Evolutionary conservation across 2,888 invertebrate species (phyloP).

Genomic region (Hecatera dysodea): DNA sequence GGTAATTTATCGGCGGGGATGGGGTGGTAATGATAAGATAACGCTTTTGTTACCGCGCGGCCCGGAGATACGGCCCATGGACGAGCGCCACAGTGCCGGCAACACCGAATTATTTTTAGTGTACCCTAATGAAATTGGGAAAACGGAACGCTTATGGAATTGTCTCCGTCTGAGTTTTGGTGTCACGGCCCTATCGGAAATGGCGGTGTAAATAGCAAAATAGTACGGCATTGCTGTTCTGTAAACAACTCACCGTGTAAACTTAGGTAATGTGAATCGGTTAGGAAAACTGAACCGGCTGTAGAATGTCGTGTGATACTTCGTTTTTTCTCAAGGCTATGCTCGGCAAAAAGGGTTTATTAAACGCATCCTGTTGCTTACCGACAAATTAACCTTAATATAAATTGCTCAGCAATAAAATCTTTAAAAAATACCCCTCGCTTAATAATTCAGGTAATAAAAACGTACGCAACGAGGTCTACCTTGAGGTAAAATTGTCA

Average conservation of each 20-base stretch:
- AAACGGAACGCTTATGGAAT: conserved; percentile 61
- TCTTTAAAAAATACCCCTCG: conserved; percentile 19
- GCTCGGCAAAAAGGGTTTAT: not conserved
- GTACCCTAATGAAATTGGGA: conserved; percentile 62
- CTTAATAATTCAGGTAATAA: conserved; percentile 29
- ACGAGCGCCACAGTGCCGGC: conserved; percentile 62
- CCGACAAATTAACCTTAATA: conserved; percentile 34
- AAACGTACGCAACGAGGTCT: conserved; percentile 44
- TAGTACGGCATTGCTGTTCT: no score
- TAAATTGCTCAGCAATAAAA: conserved; percentile 34
- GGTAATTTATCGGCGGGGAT: conserved; percentile 87
- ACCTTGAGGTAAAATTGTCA: conserved; percentile 56
- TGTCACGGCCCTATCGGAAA: conserved; percentile 37
- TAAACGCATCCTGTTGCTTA: not conserved
- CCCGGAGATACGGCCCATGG: conserved; percentile 84
- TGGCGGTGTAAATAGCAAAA: not conserved
- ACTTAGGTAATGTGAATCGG: no score
- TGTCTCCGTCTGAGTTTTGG: conserved; percentile 45
- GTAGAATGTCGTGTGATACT: not conserved
- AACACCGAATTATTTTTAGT: conserved; percentile 67
- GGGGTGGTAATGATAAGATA: conserved; percentile 88
- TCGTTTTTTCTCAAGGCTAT: not conserved
- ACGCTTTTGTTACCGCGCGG: conserved; percentile 81
- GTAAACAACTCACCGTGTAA: no score
- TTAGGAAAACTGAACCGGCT: no score